Base-by-base conservation (phyloP, 2,113 vertebrate genomes). In the Actinemys pallida region DNA sequence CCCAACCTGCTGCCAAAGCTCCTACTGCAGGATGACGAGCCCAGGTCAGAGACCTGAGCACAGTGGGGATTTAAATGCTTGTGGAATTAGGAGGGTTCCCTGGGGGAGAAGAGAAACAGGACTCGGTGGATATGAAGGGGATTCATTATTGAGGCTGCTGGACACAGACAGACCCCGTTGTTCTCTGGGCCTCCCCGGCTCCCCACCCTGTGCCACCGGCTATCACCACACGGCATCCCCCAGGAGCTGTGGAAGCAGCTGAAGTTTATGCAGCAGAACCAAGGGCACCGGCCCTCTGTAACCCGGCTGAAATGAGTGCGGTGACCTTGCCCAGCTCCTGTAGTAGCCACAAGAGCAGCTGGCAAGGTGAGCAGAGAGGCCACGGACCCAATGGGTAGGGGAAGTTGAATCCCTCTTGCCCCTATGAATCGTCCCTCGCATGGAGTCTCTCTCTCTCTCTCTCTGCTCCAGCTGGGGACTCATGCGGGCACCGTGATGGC, bases 181-280 rank as follows among this genome's bases (percentile, higher is more conserved):
- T 59, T 45, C 39, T 29, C 83, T 5, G 83, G 42, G 17, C 45
- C 42, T 13, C 27, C 29, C 56, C 9, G 5, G 27, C 53, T 29
- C 39, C n/a, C 52, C 4, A 5, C 50, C 35, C 65, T n/a, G 17
- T 69, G 62, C 35, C 19, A 4, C 17, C 35, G 14, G 31, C 29
- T 13, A 35, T 27, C 59, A 62, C 35, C 19, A 10, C 50, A 25
- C 3, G 35, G 22, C 19, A 4, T 24, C 52, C 24, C 35, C 80
- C 29, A 1, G 0, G 52, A 5, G 6, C 3, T 52, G 0, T 42
- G 54, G 59, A 4, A 65, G 82, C 10, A 39, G 49, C 31, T 50
- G 53, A 81, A 16, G 72, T 11, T 22, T 25, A 13, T 20, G 39
- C 72, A 45, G 10, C 35, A 75, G 69, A 75, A 10, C 19, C 17